Evolutionary conservation across 2,888 invertebrate genomes (phyloP), one percentile per base, ranked within the genome.

Genomic region (Spicauda simplicius): DNA sequence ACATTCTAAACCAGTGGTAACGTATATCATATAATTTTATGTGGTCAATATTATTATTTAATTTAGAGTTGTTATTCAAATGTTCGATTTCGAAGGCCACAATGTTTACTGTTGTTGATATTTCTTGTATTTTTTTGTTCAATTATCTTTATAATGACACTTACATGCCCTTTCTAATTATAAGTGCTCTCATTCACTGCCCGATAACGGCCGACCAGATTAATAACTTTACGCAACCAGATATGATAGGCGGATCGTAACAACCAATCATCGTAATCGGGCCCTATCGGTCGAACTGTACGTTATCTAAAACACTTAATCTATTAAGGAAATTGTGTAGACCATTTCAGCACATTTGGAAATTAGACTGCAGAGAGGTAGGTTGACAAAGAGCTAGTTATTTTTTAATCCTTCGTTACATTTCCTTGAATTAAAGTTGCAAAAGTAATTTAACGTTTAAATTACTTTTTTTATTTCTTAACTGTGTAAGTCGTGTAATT

Each of bases 271-370:
- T 60, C 48, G 55, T 66, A 60, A 66, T 66, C 60, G 55, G 16
- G 12, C 55, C 66, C 60, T 67, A 67, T 67, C 66, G 66, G 66
- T 67, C 66, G 66, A 67, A 41, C 60, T 67, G 37, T 50, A 18
- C 61, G n/a, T 67, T 67, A 67, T 67, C 66, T 66, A 61, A 55
- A 67, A 59, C 25, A 60, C 60, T 67, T 56, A 61, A 67, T 67
- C 66, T 67, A 61, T 61, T 50, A 61, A 67, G 66, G 66, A 67
- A 61, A 61, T 67, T 67, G 50, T 41, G 7, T 20, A 50, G 8
- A 20, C 60, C 45, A 61, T 67, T 59, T 67, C 20, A 61, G 56
- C 20, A 59, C n/a, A 61, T 52, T 61, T 52, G 5, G 1, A 30
- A 52, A 50, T 52, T 19, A n/a, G 18, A 50, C 50, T 2, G 33